These are phyloP conservation scores for Agrilus mali DNA, from an alignment of 2,888 invertebrate species.

Conservation along the genomic window DNA sequence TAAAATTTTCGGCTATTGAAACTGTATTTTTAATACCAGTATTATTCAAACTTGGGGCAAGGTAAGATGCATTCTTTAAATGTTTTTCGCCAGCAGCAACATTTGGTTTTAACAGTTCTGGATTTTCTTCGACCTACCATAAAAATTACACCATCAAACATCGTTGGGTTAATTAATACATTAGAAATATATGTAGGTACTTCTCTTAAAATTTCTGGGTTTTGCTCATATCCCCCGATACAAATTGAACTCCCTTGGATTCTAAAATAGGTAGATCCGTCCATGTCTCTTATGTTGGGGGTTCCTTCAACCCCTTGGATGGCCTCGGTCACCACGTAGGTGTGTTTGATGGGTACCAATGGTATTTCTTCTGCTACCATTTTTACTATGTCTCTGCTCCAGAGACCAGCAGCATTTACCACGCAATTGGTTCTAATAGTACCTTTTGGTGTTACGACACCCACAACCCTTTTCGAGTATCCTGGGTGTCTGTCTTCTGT, in stretches of 20 bases:
- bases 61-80: conserved; percentile 53
- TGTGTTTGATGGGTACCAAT: conserved; percentile 73
- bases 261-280: conserved; percentile 68
- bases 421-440: conserved; percentile 64
- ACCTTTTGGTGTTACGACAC: conserved; percentile 64
- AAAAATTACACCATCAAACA: not conserved
- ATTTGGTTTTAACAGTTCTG: not conserved
- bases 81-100: conserved; percentile 31
- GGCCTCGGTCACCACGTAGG: conserved; percentile 72
- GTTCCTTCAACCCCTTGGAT: conserved; percentile 60
- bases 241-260: conserved; percentile 72
- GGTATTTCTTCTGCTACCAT: conserved; percentile 61
- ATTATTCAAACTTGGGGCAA: conserved; percentile 61
- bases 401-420: conserved; percentile 71
- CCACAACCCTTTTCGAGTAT: conserved; percentile 51
- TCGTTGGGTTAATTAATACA: not conserved
- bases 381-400: conserved; percentile 64
- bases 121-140: not conserved
- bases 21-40: conserved; percentile 76
- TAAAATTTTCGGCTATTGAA: conserved; percentile 86
- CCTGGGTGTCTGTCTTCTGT: conserved; percentile 48
- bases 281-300: conserved; percentile 81
- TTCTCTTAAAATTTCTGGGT: conserved; percentile 69
- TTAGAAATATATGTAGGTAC: conserved; percentile 30
- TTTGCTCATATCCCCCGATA: conserved; percentile 79